Percentiles rank a stretch among this genome's conserved stretches.
Conservation (phyloP, 2,797 vertebrate genomes). For the Glossophaga mutica region DNA sequence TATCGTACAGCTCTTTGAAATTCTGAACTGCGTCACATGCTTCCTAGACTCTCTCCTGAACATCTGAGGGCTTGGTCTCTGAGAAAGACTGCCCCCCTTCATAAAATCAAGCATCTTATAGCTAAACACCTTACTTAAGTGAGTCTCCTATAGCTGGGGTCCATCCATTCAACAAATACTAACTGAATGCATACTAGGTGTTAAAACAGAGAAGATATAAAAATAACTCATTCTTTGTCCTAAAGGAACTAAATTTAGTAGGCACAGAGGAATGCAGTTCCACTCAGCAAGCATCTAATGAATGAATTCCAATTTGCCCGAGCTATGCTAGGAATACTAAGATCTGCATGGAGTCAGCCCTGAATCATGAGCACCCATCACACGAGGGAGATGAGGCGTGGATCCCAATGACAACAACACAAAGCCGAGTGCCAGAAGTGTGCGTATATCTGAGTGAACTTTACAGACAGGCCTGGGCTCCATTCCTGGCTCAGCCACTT, state of each 20-base stretch:
- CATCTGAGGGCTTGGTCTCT: neutral
- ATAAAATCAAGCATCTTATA: neutral
- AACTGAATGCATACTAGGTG: neutral
- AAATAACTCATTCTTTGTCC: neutral
- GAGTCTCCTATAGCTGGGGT: neutral
- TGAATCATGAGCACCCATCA: neutral
- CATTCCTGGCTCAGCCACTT: neutral
- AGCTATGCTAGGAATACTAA: constrained; percentile 1
- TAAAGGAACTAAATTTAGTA: neutral
- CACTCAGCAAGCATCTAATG: neutral
- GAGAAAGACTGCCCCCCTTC: neutral
- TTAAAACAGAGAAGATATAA: neutral
- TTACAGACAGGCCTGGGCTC: neutral
- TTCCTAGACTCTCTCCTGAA: neutral
- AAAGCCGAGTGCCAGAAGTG: neutral
- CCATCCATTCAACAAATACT: neutral
- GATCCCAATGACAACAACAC: neutral
- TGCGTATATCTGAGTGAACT: neutral
- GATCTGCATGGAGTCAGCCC: neutral
- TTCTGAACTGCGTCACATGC: neutral
- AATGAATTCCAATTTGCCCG: neutral
- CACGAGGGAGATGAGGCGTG: neutral
- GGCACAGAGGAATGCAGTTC: constrained; percentile 19
- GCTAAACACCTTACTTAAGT: neutral
- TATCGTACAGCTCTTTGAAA: neutral